Evolutionary conservation across 2,113 vertebrate genomes (phyloP).

Genomic region (Phoenicopterus ruber): DNA sequence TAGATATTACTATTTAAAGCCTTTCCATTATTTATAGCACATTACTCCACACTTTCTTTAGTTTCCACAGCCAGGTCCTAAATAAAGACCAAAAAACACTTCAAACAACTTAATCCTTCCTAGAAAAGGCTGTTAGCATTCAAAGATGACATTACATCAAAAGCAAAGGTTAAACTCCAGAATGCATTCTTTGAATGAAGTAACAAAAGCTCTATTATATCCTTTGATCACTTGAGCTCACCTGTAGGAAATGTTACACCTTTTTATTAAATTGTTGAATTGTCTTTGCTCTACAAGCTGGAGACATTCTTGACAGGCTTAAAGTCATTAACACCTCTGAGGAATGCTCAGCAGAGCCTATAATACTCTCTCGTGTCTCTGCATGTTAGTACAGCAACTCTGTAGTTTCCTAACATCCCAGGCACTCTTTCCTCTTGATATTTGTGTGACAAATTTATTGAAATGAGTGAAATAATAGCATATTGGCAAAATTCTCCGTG

Average conservation of each 20-base stretch:
- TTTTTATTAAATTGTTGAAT: conserved; percentile 71
- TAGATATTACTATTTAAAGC: not conserved
- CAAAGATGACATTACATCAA: conserved; percentile 78
- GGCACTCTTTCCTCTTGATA: not conserved
- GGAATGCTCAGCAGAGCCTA: conserved; percentile 36
- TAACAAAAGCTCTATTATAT: conserved; percentile 78
- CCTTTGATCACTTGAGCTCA: conserved; percentile 73
- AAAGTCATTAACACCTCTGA: conserved; percentile 64
- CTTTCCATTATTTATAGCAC: not conserved
- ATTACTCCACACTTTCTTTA: conserved; percentile 29
- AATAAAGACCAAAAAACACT: conserved; percentile 16
- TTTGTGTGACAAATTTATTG: conserved; percentile 18
- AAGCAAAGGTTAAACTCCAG: conserved; percentile 73
- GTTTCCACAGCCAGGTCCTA: conserved; percentile 37
- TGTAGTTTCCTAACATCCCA: not conserved
- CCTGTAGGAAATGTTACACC: conserved; percentile 79
- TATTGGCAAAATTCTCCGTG: not conserved
- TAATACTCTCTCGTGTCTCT: not conserved
- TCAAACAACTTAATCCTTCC: conserved; percentile 44
- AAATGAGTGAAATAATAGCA: conserved; percentile 38
- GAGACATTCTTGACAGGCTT: conserved; percentile 76
- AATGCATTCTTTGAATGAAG: conserved; percentile 70
- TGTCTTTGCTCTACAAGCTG: conserved; percentile 67
- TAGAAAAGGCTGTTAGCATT: conserved; percentile 70
- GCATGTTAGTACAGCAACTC: conserved; percentile 15